Conservation (phyloP, 1,140 invertebrate genomes). For the Sycobia sp. region DNA sequence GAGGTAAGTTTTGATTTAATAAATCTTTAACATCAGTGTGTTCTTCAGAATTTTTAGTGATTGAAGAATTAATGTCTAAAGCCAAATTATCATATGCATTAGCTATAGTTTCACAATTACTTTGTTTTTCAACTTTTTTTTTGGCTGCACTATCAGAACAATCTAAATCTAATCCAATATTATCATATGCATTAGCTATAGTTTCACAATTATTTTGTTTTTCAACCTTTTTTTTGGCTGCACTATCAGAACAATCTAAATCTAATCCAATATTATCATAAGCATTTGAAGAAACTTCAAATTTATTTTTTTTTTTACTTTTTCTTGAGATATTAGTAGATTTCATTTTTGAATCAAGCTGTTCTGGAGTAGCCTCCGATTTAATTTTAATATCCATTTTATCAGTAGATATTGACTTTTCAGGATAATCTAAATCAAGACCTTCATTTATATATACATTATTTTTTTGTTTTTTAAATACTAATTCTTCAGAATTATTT, state of each 20-base stretch:
- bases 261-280: slow-evolving; percentile 45
- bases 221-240: slow-evolving; percentile 3
- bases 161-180: slow-evolving; percentile 18
- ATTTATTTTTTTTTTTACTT: background rate
- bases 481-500: background rate
- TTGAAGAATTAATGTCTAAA: slow-evolving; percentile 9
- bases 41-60: slow-evolving; percentile 23
- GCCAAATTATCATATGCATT: slow-evolving; percentile 11
- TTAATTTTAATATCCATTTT: slow-evolving; percentile 23
- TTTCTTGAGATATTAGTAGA: background rate
- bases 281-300: slow-evolving; percentile 28
- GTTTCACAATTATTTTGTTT: background rate
- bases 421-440: slow-evolving; percentile 19
- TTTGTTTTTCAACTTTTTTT: slow-evolving; percentile 32
- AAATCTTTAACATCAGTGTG: background rate
- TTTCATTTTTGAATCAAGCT: background rate
- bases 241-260: slow-evolving; percentile 32
- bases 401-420: background rate
- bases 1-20: background rate
- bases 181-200: background rate
- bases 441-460: slow-evolving; percentile 5
- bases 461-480: slow-evolving; percentile 30
- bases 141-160: background rate
- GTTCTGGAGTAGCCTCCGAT: background rate
- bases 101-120: background rate